A percentile compares a stretch with the other conserved stretches of the same genome.
These are phyloP conservation scores for Rhinoderma darwinii DNA, from an alignment of 2,113 vertebrate species.

Conservation along the genomic window DNA sequence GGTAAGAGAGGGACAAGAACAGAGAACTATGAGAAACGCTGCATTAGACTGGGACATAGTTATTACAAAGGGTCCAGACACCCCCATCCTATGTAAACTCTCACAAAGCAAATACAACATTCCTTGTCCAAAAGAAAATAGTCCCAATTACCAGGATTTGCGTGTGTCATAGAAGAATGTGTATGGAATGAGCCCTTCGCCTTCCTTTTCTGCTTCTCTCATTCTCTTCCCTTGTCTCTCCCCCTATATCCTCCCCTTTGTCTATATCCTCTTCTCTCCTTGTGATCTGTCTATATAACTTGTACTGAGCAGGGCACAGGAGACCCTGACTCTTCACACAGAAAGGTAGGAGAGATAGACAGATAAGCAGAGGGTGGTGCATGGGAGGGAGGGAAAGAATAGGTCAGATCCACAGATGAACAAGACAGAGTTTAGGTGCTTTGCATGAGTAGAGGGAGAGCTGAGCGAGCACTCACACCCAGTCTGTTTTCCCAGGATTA, in stretches of 20 bases:
- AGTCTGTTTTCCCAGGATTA: conserved; percentile 2
- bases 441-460: background rate
- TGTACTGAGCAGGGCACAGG: conserved; percentile 7
- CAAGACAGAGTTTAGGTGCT: conserved; percentile 12
- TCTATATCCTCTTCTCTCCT: conserved; percentile 16
- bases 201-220: conserved; percentile 32
- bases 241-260: conserved; percentile 33
- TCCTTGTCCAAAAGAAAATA: conserved; percentile 35
- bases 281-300: conserved; percentile 16
- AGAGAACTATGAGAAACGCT: conserved; percentile 34
- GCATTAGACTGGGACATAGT: conserved; percentile 13
- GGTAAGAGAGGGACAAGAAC: conserved; percentile 31
- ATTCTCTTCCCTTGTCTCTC: conserved; percentile 31
- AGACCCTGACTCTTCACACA: conserved; percentile 51
- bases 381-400: conserved; percentile 18
- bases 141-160: conserved; percentile 41
- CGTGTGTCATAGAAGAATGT: conserved; percentile 30
- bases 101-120: conserved; percentile 43
- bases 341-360: conserved; percentile 40
- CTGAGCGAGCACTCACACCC: background rate
- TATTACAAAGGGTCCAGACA: conserved; percentile 37
- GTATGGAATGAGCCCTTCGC: background rate
- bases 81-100: conserved; percentile 50
- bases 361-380: conserved; percentile 31
- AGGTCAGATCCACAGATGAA: background rate